Conservation (phyloP, 2,113 vertebrate species). For the Rhodinocichla rosea region DNA sequence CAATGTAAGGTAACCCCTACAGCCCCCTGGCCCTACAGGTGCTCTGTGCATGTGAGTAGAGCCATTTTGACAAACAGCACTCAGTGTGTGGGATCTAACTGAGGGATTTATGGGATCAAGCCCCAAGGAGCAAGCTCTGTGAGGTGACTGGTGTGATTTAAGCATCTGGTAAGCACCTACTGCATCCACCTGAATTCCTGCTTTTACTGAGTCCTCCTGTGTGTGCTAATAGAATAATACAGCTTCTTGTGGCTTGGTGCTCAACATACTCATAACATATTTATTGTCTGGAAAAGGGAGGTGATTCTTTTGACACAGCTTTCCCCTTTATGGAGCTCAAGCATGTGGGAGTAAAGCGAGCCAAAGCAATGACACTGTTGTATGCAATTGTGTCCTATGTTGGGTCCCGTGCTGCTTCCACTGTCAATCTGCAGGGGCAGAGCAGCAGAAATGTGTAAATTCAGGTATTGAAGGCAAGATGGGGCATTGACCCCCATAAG, state of each 20-base stretch:
- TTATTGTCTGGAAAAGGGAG: background rate
- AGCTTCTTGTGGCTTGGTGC: background rate
- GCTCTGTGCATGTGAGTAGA: background rate
- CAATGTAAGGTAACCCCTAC: background rate
- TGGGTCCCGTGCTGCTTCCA: background rate
- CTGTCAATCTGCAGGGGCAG: background rate
- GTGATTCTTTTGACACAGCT: background rate
- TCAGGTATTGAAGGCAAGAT: background rate
- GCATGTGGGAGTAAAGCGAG: background rate
- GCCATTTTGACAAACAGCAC: background rate
- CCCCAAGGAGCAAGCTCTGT: background rate
- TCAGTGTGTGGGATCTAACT: background rate
- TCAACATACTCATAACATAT: background rate
- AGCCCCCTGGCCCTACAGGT: accelerated
- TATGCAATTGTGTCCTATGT: background rate
- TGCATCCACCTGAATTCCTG: background rate
- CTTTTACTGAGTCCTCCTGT: background rate
- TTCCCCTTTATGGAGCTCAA: background rate
- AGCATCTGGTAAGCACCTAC: background rate
- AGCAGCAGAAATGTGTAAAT: background rate
- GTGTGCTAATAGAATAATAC: background rate
- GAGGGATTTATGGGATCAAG: background rate
- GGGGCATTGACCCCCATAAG: background rate
- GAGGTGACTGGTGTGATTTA: background rate
- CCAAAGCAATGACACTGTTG: background rate